Evolutionary conservation across 2,113 vertebrate species (phyloP).

Genomic region (Silurus meridionalis): DNA sequence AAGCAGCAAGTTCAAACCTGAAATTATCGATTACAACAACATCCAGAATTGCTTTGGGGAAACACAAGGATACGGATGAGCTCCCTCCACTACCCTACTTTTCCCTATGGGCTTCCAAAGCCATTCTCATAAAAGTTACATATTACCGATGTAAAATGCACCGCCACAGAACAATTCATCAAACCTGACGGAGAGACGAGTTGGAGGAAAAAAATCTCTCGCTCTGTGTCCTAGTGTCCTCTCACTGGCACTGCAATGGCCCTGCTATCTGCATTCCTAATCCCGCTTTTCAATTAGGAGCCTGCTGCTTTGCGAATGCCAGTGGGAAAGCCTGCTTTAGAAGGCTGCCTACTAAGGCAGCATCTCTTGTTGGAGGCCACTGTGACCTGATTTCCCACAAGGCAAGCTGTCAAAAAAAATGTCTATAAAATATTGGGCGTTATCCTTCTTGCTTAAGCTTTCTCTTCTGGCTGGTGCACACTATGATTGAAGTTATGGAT

Average conservation of each 20-base stretch:
- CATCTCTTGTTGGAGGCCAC: slow-evolving; percentile 27
- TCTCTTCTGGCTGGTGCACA: neutral
- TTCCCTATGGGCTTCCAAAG: slow-evolving; percentile 24
- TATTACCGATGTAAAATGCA: slow-evolving; percentile 39
- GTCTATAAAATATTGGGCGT: slow-evolving; percentile 27
- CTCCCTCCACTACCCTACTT: slow-evolving; percentile 29
- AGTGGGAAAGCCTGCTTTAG: slow-evolving; percentile 60
- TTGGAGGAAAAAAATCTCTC: slow-evolving; percentile 13
- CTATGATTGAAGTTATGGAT: neutral
- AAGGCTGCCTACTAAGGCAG: slow-evolving; percentile 29
- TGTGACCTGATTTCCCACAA: slow-evolving; percentile 63
- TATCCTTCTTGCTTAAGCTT: slow-evolving; percentile 26
- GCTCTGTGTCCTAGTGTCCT: slow-evolving; percentile 26
- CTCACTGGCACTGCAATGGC: slow-evolving; percentile 10
- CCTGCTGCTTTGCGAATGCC: slow-evolving; percentile 54
- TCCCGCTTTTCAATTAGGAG: slow-evolving; percentile 48
- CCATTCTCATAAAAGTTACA: slow-evolving; percentile 33
- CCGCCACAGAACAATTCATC: slow-evolving; percentile 46
- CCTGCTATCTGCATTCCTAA: slow-evolving; percentile 49
- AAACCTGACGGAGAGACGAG: slow-evolving; percentile 28
- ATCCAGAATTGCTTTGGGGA: neutral
- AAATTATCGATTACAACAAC: neutral
- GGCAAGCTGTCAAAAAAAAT: slow-evolving; percentile 61
- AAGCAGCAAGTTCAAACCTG: neutral
- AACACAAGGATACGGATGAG: slow-evolving; percentile 35